Percentiles rank a stretch among this genome's conserved stretches.
These are phyloP conservation scores for Fistularia commersonii DNA, from an alignment of 2,797 vertebrate genomes.

Conservation along the genomic window DNA sequence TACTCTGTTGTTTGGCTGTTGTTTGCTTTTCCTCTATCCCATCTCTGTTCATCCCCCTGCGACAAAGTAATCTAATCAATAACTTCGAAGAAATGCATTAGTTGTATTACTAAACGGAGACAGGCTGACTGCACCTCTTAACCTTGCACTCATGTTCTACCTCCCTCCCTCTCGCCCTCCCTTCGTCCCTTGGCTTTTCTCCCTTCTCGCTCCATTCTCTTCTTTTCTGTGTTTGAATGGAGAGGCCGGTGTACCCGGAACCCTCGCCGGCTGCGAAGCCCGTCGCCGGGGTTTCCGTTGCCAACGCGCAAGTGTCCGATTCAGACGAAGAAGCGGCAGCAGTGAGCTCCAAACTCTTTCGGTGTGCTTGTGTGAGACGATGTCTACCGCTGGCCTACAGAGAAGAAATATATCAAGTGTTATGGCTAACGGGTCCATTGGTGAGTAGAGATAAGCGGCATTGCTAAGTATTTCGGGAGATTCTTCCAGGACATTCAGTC, in stretches of 20 bases:
- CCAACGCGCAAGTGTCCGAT: conserved; percentile 20
- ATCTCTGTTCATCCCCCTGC: neutral
- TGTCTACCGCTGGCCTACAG: conserved; percentile 73
- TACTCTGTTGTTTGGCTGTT: conserved; percentile 1
- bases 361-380: conserved; percentile 54
- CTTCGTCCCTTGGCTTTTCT: conserved; percentile 21
- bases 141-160: conserved; percentile 11
- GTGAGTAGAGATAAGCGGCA: conserved; percentile 64
- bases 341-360: conserved; percentile 59
- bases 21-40: neutral
- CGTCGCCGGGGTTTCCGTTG: conserved; percentile 42
- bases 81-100: conserved; percentile 21
- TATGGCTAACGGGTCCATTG: conserved; percentile 72
- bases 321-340: conserved; percentile 24
- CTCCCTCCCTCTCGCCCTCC: conserved; percentile 12
- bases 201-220: conserved; percentile 17
- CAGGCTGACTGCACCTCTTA: conserved; percentile 11
- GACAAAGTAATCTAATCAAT: conserved; percentile 30
- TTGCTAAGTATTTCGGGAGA: conserved; percentile 2
- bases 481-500: too few species aligned
- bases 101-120: conserved; percentile 18
- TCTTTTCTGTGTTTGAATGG: conserved; percentile 62
- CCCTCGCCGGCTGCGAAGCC: conserved; percentile 40
- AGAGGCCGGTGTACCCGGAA: conserved; percentile 56
- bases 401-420: conserved; percentile 74